Evolutionary conservation across 2,888 invertebrate species (phyloP).

Genomic region (Aphodius sticticus): DNA sequence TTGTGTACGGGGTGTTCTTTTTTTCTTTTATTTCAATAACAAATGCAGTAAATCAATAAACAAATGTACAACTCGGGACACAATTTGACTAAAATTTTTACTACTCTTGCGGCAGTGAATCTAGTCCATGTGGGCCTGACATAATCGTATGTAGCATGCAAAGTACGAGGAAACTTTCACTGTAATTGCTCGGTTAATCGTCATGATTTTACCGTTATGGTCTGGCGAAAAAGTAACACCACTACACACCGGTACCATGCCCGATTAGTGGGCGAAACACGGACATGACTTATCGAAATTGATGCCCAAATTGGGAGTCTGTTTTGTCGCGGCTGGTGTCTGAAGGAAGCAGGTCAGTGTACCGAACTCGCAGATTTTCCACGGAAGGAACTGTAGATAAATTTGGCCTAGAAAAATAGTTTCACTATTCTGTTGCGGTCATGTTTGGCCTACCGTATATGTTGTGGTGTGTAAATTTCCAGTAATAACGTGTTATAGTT

Average conservation of each 20-base stretch:
- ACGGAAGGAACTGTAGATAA: slow-evolving; percentile 10
- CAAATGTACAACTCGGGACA: no score
- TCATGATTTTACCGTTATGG: neutral
- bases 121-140: no score
- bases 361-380: slow-evolving; percentile 6
- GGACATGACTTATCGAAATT: neutral
- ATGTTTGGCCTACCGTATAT: neutral
- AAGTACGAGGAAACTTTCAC: neutral
- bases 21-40: no score
- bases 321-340: neutral
- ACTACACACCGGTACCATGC: no score
- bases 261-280: neutral
- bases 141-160: neutral
- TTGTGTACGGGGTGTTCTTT: no score
- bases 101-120: no score
- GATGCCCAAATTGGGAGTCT: neutral
- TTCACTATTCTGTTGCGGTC: slow-evolving; percentile 19
- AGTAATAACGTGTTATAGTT: neutral
- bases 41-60: no score
- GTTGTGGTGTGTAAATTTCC: neutral
- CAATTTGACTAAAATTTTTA: no score
- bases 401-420: slow-evolving; percentile 33
- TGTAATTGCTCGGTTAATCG: neutral
- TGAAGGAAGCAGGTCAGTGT: neutral
- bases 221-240: neutral